These are phyloP conservation scores for Epirrita christyi DNA, from an alignment of 2,888 invertebrate species.

Conservation along the genomic window DNA sequence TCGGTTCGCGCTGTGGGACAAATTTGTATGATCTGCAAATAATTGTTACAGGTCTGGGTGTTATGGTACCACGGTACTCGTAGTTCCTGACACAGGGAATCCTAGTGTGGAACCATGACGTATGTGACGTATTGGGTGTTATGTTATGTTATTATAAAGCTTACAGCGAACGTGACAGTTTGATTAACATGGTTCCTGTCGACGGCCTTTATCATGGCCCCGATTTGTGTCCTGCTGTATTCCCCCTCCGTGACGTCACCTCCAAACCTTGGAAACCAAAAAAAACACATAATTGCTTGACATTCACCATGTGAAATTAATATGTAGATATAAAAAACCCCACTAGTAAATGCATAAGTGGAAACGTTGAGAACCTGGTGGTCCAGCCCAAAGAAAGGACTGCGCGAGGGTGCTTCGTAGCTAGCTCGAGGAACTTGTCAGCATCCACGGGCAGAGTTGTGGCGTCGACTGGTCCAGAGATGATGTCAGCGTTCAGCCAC, in stretches of 20 bases:
- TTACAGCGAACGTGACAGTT: constrained; percentile 91
- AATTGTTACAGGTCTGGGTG: too few species aligned
- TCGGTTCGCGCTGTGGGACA: too few species aligned
- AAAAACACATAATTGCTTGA: too few species aligned
- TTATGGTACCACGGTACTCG: too few species aligned
- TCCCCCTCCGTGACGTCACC: constrained; percentile 79
- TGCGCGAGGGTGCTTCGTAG: constrained; percentile 85
- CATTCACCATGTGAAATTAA: neutral
- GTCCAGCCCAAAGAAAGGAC: constrained; percentile 94
- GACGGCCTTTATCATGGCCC: constrained; percentile 87
- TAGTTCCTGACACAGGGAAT: too few species aligned
- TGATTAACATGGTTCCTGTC: constrained; percentile 84
- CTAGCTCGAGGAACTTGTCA: constrained; percentile 85
- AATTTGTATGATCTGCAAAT: too few species aligned
- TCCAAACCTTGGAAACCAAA: constrained; percentile 67
- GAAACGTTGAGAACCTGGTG: constrained; percentile 65
- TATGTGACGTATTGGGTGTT: too few species aligned
- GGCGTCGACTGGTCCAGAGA: constrained; percentile 89
- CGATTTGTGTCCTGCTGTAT: constrained; percentile 87
- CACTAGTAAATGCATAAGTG: too few species aligned
- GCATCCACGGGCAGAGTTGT: constrained; percentile 86
- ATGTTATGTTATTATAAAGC: constrained; percentile 34
- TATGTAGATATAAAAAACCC: too few species aligned
- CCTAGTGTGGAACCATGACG: too few species aligned
- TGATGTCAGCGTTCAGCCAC: constrained; percentile 95